Conservation (phyloP, 2,113 vertebrate genomes). For the Ammodytes marinus region DNA sequence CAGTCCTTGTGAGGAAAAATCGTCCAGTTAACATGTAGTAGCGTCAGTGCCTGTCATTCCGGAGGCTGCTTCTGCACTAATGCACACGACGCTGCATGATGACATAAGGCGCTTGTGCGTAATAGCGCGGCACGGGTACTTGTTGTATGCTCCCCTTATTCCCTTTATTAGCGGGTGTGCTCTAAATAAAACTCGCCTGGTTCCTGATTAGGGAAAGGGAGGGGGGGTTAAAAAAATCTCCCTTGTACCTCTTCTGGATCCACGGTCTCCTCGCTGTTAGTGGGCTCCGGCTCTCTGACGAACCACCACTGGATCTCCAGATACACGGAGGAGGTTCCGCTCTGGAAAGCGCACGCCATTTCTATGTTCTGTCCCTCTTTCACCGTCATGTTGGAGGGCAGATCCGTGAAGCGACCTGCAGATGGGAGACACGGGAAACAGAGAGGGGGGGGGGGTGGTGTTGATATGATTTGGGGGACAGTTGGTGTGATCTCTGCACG, state of each 20-base stretch:
- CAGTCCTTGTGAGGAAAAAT: background rate
- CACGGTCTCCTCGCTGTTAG: slow-evolving; percentile 83
- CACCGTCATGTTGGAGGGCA: slow-evolving; percentile 93
- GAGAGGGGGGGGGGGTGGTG: fast-evolving
- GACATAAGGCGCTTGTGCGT: slow-evolving; percentile 38
- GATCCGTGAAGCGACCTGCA: slow-evolving; percentile 95
- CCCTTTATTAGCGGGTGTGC: slow-evolving; percentile 38
- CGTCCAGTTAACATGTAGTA: slow-evolving; percentile 2
- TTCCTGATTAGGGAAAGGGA: background rate
- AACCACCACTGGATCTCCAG: slow-evolving; percentile 99
- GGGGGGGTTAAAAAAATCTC: background rate
- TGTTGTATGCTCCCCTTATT: slow-evolving; percentile 39
- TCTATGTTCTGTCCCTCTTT: slow-evolving; percentile 96
- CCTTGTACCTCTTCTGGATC: slow-evolving; percentile 88
- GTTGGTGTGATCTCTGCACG: slow-evolving; percentile 13
- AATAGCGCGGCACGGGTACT: slow-evolving; percentile 41
- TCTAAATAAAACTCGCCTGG: slow-evolving; percentile 18
- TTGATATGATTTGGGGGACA: slow-evolving; percentile 39
- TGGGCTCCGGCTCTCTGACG: slow-evolving; percentile 88
- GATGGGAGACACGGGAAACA: slow-evolving; percentile 45
- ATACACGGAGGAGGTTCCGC: slow-evolving; percentile 92
- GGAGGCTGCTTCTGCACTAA: background rate
- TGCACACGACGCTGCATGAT: background rate
- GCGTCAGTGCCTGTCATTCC: background rate
- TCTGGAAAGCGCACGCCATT: slow-evolving; percentile 97